A percentile compares a stretch with the other conserved stretches of the same genome.
phyloP scores from a whole-genome alignment of 2,113 vertebrate genomes.

The Urocolius indicus region DNA sequence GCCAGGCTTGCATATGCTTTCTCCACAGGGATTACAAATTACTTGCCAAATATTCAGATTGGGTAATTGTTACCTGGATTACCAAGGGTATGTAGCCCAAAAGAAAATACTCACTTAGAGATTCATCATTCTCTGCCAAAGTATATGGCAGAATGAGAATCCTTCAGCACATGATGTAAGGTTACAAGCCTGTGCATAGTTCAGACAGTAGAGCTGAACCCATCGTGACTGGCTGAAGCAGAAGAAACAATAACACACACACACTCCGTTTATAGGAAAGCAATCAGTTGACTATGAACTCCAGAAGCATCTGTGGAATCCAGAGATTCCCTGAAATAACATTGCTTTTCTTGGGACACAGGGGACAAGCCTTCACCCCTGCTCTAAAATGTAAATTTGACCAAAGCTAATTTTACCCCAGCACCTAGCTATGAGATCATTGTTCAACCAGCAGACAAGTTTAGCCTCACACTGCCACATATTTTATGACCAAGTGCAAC shows the following conservation, averaged over 20 bases:
- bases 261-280: neutral
- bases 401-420: constrained; percentile 34
- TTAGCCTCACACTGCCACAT: neutral
- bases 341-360: constrained; percentile 3
- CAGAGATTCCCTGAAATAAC: constrained; percentile 30
- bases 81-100: constrained; percentile 50
- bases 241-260: neutral
- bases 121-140: constrained; percentile 22
- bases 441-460: constrained; percentile 25
- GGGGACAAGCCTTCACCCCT: neutral
- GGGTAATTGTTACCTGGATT: constrained; percentile 73
- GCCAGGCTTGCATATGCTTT: constrained; percentile 48
- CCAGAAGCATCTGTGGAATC: constrained; percentile 23
- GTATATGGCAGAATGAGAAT: neutral
- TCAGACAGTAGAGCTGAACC: neutral
- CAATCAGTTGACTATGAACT: neutral
- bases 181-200: neutral
- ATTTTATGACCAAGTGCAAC: constrained; percentile 28
- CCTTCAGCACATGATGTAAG: constrained; percentile 16
- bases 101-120: constrained; percentile 51
- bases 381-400: constrained; percentile 30
- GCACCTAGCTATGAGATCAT: constrained; percentile 17
- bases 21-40: constrained; percentile 53
- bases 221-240: neutral
- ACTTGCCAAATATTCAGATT: constrained; percentile 68